phyloP scores from a whole-genome alignment of 1,140 invertebrate genomes.

The Papilio helenus region DNA sequence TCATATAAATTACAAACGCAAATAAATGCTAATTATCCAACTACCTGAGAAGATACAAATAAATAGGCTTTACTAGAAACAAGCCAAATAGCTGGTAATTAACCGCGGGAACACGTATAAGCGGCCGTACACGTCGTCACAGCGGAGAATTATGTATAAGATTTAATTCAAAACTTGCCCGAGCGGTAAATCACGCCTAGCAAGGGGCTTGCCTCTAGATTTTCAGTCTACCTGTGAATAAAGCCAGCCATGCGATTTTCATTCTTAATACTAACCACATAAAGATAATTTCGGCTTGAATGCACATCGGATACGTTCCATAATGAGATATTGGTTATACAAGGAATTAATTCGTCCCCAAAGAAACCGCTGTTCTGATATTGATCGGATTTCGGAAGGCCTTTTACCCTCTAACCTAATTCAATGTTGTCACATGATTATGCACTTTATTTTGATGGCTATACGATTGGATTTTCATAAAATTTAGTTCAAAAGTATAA shows the following conservation, averaged over 20 bases:
- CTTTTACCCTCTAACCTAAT: constrained; percentile 15
- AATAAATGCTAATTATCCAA: no score
- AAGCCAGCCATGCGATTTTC: constrained; percentile 42
- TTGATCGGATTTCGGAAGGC: constrained; percentile 32
- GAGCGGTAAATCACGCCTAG: constrained; percentile 63
- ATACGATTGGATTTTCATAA: background rate
- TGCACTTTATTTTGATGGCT: constrained; percentile 23
- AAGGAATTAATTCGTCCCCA: constrained; percentile 52
- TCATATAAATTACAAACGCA: no score
- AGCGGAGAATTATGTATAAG: constrained; percentile 56
- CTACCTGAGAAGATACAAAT: background rate
- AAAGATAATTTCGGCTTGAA: constrained; percentile 30
- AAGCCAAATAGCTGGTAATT: constrained; percentile 46
- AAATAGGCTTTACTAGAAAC: constrained; percentile 39
- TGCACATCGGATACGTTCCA: constrained; percentile 38
- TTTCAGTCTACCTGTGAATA: constrained; percentile 46
- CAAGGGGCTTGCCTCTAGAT: constrained; percentile 34
- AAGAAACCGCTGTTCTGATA: constrained; percentile 41
- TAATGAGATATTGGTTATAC: constrained; percentile 54
- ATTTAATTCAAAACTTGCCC: constrained; percentile 57
- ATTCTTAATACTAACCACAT: constrained; percentile 38
- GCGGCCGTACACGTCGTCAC: constrained; percentile 50
- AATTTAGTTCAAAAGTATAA: no score
- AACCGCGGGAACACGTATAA: constrained; percentile 50
- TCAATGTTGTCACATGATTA: constrained; percentile 11